phyloP scores from a whole-genome alignment of 2,113 vertebrate genomes.

The Delphinus delphis region DNA sequence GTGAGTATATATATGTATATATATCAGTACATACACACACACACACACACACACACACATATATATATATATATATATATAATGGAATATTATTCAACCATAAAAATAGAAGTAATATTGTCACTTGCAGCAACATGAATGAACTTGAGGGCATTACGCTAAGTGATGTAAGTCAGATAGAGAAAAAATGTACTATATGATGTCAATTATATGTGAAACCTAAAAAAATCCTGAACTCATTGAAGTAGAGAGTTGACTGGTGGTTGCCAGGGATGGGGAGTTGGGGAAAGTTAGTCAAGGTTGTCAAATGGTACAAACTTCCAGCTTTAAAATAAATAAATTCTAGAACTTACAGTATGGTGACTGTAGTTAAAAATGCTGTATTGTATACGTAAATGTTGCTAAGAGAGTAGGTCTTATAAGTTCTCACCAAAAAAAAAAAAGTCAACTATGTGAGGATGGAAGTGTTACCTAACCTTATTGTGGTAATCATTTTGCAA shows the following conservation, averaged over 20 bases:
- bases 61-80: too few species aligned
- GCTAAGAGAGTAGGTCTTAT: not conserved
- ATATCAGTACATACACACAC: too few species aligned
- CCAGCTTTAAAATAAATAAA: not conserved
- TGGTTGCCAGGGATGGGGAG: not conserved
- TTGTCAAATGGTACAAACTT: not conserved
- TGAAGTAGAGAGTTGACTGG: not conserved
- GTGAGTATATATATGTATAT: too few species aligned
- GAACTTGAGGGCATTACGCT: not conserved
- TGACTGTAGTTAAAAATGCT: not conserved
- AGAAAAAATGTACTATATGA: not conserved
- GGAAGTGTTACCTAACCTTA: not conserved
- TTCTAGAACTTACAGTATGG: not conserved
- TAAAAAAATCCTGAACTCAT: not conserved
- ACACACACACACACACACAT: too few species aligned
- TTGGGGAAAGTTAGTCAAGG: not conserved
- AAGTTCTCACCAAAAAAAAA: not conserved
- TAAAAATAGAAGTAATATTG: not conserved
- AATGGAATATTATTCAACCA: not conserved
- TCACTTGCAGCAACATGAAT: not conserved
- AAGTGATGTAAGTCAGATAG: not conserved
- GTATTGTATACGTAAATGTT: not conserved
- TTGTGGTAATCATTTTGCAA: too few species aligned
- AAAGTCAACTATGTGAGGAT: not conserved
- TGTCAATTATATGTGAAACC: not conserved